Base-by-base conservation (phyloP, 2,797 vertebrate species). In the Sternarchorhynchus goeldii region DNA sequence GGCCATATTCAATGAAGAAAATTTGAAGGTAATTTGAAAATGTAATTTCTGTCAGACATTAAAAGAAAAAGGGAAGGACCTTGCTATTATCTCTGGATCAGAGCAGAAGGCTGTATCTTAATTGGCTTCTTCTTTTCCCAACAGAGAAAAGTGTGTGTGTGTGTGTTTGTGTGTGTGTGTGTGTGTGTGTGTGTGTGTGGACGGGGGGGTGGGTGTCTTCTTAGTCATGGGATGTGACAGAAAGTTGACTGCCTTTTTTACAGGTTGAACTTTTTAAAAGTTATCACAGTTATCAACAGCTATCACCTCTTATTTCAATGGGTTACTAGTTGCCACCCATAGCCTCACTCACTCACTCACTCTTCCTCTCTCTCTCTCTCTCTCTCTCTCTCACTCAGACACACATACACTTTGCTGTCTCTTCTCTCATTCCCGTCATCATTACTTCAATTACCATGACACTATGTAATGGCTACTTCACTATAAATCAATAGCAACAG, bases 1-100 rank as follows among this genome's bases (percentile, higher is more conserved):
- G 86, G 81, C 86, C 84, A 85, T 20, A 8, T 65, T 85, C 76
- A 64, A 80, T 81, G 81, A 84, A 82, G 79, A 85, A 82, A 77
- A 76, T 65, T n/a, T 74, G 82, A 81, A 71, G 77, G 82, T 60
- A 87, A 67, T 88, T 88, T 90, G 82, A 89, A 89, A 89, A 85
- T 87, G 79, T 85, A 87, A 87, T 87, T 85, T 86, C 77, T 75
- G 78, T 14, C 32, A 73, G 66, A 59, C 65, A 45, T 66, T 41
- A 73, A 64, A 45, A 55, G 77, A 85, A 70, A 67, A 4, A 14
- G 39, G 6, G 5, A 5, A 36, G n/a, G 21, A 68, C 85, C 62
- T 84, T 25, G 39, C 86, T 78, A 79, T 86, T 75, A 79, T 76
- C 81, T 78, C 77, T 82, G 86, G 84, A 91, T 89, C 87, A 88